Conservation (phyloP, 2,113 vertebrate genomes). For the Archocentrus centrarchus region DNA sequence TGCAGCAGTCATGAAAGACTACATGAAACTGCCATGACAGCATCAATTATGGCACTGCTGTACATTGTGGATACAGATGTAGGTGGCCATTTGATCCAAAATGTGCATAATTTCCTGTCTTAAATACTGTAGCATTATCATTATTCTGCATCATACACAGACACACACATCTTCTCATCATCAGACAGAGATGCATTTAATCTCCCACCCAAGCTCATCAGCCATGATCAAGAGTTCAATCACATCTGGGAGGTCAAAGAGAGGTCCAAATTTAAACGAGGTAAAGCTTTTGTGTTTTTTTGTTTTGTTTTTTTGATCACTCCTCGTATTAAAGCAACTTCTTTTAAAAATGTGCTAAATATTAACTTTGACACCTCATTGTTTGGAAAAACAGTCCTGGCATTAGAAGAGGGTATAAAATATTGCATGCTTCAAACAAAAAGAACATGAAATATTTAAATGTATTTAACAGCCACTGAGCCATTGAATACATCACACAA, state of each 20-base stretch:
- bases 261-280: no score
- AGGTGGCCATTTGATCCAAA: neutral
- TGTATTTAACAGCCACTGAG: no score
- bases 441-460: no score
- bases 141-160: constrained; percentile 12
- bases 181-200: neutral
- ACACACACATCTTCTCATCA: neutral
- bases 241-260: constrained; percentile 7
- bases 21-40: constrained; percentile 14
- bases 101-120: constrained; percentile 1
- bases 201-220: constrained; percentile 9
- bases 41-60: neutral
- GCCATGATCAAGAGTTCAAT: neutral
- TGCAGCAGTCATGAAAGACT: neutral
- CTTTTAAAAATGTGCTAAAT: no score
- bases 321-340: no score
- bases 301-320: no score
- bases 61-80: neutral
- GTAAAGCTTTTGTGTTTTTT: no score
- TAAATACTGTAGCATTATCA: constrained; percentile 4
- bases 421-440: no score
- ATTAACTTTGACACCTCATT: no score
- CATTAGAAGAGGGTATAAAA: no score
- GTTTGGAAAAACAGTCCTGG: no score
- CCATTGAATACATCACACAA: no score